These are phyloP conservation scores for Etia nguti DNA, from an alignment of 2,113 vertebrate species.

Conservation along the genomic window DNA sequence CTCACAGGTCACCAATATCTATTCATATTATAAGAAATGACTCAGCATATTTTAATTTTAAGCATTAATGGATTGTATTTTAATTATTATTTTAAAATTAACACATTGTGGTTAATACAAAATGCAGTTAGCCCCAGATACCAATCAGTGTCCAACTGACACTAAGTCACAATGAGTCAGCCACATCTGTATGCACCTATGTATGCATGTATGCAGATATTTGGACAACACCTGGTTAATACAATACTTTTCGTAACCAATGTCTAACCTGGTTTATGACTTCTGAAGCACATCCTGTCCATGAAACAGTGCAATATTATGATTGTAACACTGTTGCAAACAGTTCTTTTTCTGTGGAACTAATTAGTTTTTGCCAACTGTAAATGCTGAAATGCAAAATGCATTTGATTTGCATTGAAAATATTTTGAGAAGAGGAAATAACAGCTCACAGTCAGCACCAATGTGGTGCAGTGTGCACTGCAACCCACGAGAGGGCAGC, in stretches of 20 bases:
- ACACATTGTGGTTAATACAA: too few species aligned
- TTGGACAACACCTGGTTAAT: not conserved
- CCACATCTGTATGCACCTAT: not conserved
- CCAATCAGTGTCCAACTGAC: too few species aligned
- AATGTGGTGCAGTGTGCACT: not conserved
- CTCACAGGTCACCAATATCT: not conserved
- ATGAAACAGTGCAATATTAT: not conserved
- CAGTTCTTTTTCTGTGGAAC: not conserved
- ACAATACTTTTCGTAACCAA: not conserved
- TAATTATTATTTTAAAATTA: too few species aligned
- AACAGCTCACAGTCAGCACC: not conserved
- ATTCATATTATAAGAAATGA: not conserved
- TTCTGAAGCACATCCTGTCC: not conserved
- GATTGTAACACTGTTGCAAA: not conserved
- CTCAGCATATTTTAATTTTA: too few species aligned
- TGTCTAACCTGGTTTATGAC: not conserved
- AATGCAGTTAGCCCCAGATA: too few species aligned
- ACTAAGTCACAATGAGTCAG: not conserved
- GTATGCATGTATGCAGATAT: not conserved
- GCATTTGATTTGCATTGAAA: not conserved
- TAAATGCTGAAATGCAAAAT: not conserved
- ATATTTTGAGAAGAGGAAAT: not conserved
- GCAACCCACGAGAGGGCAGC: conserved; percentile 8
- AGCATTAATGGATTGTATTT: too few species aligned
- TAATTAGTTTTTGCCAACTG: not conserved